phyloP scores from a whole-genome alignment of 2,113 vertebrate genomes.

The Herpetotheres cachinnans region DNA sequence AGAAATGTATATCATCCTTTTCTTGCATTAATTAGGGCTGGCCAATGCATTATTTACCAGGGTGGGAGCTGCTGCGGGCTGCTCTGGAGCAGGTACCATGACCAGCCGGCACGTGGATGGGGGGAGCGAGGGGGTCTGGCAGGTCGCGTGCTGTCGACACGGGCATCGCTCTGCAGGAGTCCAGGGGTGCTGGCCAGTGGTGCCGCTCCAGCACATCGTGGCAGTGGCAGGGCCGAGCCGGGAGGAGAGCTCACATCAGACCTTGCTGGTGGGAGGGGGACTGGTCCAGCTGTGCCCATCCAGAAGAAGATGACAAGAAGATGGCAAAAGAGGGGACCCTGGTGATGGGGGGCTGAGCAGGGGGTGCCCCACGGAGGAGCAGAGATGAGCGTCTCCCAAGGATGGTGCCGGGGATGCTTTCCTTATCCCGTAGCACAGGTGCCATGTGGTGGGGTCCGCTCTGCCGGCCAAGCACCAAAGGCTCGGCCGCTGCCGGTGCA shows the following conservation, averaged over 20 bases:
- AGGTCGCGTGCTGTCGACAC: accelerated
- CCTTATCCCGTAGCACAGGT: accelerated
- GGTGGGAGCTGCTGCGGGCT: not conserved
- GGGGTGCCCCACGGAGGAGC: not conserved
- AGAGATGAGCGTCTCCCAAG: not conserved
- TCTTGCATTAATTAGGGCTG: conserved; percentile 27
- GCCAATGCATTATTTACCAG: conserved; percentile 57
- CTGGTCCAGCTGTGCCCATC: accelerated
- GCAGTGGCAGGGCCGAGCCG: not conserved
- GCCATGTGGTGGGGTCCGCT: accelerated
- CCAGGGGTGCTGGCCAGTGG: accelerated
- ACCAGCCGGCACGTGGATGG: not conserved
- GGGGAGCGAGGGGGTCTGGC: not conserved
- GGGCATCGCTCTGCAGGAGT: accelerated
- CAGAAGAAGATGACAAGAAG: not conserved
- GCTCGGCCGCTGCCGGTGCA: accelerated
- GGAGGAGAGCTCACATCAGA: accelerated
- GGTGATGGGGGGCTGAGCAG: not conserved
- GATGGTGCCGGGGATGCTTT: not conserved
- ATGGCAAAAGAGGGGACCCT: not conserved
- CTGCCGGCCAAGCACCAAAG: accelerated
- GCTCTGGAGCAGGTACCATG: not conserved
- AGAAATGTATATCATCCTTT: conserved; percentile 49
- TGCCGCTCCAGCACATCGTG: not conserved
- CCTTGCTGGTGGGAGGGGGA: accelerated